Base-by-base conservation (phyloP, 1,140 invertebrate species). In the Drosophila quadrilineata region DNA sequence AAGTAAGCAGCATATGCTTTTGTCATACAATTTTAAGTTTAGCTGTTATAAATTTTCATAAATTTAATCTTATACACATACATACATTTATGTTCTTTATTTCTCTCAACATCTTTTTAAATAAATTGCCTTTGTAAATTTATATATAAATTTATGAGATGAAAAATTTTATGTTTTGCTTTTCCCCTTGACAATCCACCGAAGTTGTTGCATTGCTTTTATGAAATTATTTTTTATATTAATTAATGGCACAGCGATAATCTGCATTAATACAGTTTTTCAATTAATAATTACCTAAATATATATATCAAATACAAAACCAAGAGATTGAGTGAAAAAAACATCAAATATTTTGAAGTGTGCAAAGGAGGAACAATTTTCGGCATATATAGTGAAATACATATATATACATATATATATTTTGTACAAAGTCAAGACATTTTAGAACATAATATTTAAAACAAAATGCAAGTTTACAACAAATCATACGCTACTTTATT, bases 401-500 rank as follows among this genome's bases (percentile, higher is more conserved):
- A n/a, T n/a, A n/a, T n/a, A n/a, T n/a, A n/a, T n/a, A n/a, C n/a
- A n/a, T n/a, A 70, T 48, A 66, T 17, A 79, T 84, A 79, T 85
- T 85, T 85, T 85, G 80, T 85, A 85, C 75, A 84, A 86, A 86
- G 74, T 85, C 54, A 85, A 74, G n/a, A 79, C 64, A 84, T 84
- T 84, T 84, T 86, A 86, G 63, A 74, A 58, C 66, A 71, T 85
- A 75, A 80, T 67, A 71, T 80, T 73, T 73, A 52, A 53, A 69
- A 46, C 56, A 52, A 48, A 85, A 85, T 84, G 77, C 77, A 80
- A 75, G 71, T n/a, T n/a, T 10, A 35, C 31, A 73, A 67, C 16
- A 59, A 70, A 69, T 71, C 72, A 84, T 82, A 69, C 69, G 73
- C 77, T 77, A 84, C 70, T 84, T 84, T 84, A 84, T 84, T 84